Conservation (phyloP, 2,888 invertebrate species). For the Zaprionus obscuricornis region DNA sequence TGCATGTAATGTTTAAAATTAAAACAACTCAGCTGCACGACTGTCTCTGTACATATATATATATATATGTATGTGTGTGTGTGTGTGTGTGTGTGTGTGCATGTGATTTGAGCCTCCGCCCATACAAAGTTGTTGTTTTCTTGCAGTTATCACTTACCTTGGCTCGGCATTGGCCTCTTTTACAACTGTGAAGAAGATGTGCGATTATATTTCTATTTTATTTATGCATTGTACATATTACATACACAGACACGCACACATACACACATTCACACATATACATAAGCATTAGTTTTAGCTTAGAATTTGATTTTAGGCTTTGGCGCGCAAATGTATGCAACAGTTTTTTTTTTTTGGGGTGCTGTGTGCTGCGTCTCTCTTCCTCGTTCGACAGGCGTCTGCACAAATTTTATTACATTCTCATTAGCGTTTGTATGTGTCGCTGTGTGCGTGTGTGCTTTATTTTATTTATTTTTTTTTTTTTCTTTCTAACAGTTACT, state of each 20-base stretch:
- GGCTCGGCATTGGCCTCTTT: conserved; percentile 16
- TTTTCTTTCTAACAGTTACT: conserved; percentile 41
- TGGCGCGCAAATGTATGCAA: conserved; percentile 46
- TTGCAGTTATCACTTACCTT: conserved; percentile 19
- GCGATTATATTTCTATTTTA: no score
- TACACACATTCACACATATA: background rate
- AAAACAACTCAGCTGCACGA: no score
- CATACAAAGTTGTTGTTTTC: conserved; percentile 2
- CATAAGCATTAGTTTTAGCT: conserved; percentile 14
- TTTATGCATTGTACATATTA: no score
- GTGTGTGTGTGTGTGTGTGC: background rate
- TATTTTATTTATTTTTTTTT: no score
- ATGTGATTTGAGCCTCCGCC: no score
- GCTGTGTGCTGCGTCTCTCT: no score
- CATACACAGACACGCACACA: no score
- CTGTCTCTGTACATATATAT: no score
- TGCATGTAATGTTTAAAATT: no score
- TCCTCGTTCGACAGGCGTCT: no score
- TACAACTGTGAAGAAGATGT: background rate
- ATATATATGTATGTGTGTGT: conserved; percentile 1
- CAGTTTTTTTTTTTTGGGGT: conserved; percentile 10
- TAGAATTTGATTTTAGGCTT: conserved; percentile 14
- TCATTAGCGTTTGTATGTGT: no score
- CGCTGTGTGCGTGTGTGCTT: background rate
- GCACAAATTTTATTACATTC: no score